phyloP scores from a whole-genome alignment of 1,140 invertebrate species.

The Armadillidium nasatum region DNA sequence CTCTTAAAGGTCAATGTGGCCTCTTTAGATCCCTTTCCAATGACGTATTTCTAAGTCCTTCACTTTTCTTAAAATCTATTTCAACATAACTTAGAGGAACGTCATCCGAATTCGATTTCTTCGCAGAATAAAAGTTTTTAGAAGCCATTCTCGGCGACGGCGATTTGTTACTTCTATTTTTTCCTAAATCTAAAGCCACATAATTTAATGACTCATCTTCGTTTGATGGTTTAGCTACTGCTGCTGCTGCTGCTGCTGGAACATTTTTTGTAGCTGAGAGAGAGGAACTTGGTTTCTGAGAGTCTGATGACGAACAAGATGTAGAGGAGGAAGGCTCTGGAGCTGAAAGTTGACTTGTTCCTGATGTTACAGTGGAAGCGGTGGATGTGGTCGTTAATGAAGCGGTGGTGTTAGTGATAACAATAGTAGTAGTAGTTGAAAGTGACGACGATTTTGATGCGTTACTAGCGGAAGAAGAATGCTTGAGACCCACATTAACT shows the following conservation, averaged over 20 bases:
- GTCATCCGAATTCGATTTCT: slow-evolving; percentile 29
- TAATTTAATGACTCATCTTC: slow-evolving; percentile 14
- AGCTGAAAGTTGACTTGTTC: too few relatives aligned
- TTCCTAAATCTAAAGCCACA: slow-evolving; percentile 17
- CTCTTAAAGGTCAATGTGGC: background rate
- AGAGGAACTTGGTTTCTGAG: background rate
- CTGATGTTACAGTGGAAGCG: background rate
- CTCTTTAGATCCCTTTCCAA: slow-evolving; percentile 6
- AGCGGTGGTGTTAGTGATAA: too few relatives aligned
- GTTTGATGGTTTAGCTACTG: slow-evolving; percentile 13
- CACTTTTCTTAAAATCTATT: slow-evolving; percentile 45
- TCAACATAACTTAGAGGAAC: slow-evolving; percentile 40
- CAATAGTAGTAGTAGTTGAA: too few relatives aligned
- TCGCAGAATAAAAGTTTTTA: slow-evolving; percentile 7
- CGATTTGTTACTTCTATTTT: background rate
- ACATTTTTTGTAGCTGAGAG: background rate
- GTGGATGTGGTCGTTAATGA: background rate
- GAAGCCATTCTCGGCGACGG: background rate
- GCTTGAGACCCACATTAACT: slow-evolving; percentile 36
- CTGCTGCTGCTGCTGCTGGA: slow-evolving; percentile 22
- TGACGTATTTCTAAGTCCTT: slow-evolving; percentile 40
- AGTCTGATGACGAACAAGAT: background rate
- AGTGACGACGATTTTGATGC: too few relatives aligned
- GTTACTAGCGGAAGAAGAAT: background rate
- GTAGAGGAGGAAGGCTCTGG: background rate